Percentiles rank a stretch among this genome's conserved stretches.
Evolutionary conservation across 2,113 vertebrate species (phyloP).

Genomic region (Callipepla squamata): DNA sequence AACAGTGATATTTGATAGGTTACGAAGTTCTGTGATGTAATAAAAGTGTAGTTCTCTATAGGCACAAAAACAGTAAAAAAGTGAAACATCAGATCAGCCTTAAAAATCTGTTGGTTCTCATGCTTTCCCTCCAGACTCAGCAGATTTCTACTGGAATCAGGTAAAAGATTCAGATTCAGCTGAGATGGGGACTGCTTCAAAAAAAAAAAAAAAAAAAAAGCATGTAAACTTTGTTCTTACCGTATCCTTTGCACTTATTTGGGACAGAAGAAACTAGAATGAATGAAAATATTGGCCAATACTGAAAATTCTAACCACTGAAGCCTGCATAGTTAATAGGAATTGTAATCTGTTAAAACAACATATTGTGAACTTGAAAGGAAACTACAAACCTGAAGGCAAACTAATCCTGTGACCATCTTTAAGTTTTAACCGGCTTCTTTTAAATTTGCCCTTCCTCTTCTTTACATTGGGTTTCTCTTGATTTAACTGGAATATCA

Average conservation of each 20-base stretch:
- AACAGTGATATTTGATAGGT: background rate
- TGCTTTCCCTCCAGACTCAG: background rate
- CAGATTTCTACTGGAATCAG: background rate
- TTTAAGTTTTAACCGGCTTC: conserved; percentile 90
- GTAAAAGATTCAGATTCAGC: background rate
- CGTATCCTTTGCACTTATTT: background rate
- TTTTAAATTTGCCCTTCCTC: conserved; percentile 94
- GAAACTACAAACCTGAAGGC: conserved; percentile 86
- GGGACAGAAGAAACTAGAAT: background rate
- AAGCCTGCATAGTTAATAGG: background rate
- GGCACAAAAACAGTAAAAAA: background rate
- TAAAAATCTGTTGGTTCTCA: background rate
- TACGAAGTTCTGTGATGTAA: background rate
- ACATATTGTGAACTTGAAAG: background rate
- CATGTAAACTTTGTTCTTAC: background rate
- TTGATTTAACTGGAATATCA: conserved; percentile 95
- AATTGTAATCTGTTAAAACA: no score
- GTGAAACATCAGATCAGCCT: background rate
- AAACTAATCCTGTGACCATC: conserved; percentile 96
- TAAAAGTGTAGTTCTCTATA: background rate
- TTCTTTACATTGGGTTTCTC: conserved; percentile 95
- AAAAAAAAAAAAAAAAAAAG: no score
- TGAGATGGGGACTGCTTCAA: background rate
- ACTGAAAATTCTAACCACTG: background rate
- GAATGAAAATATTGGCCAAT: background rate